A percentile compares a stretch with the other conserved stretches of the same genome.
Evolutionary conservation across 2,113 vertebrate genomes (phyloP).

Genomic region (Turnix velox): DNA sequence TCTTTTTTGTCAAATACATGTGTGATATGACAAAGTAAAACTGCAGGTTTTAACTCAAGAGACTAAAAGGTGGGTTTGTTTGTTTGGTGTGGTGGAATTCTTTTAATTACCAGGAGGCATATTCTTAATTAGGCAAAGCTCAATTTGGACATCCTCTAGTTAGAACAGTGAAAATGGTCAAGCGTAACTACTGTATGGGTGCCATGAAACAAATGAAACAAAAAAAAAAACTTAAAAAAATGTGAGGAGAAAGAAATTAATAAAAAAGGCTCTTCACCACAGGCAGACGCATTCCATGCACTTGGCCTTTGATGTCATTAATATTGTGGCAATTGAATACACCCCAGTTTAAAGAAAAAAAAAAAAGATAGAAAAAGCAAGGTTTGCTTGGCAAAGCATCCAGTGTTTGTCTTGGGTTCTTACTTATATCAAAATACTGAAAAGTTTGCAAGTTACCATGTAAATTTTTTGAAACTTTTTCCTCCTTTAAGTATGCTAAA

Average conservation of each 20-base stretch:
- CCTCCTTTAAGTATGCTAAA: conserved; percentile 47
- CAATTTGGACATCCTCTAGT: not conserved
- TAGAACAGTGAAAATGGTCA: conserved; percentile 30
- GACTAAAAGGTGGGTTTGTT: not conserved
- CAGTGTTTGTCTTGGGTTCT: conserved; percentile 30
- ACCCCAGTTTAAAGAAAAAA: not conserved
- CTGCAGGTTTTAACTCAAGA: not conserved
- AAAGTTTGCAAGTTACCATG: conserved; percentile 72
- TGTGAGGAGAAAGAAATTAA: fast-evolving
- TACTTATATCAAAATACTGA: conserved; percentile 54
- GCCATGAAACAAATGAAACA: not conserved
- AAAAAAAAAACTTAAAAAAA: not conserved
- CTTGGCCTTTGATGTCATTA: conserved; percentile 23
- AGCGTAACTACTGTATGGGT: not conserved
- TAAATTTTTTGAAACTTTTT: conserved; percentile 31
- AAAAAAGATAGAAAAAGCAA: not conserved
- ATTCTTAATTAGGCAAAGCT: conserved; percentile 15
- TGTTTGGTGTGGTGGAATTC: not conserved
- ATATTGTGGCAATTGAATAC: conserved; percentile 26
- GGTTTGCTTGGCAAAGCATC: conserved; percentile 59
- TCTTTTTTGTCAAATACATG: not conserved
- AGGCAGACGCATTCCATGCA: not conserved
- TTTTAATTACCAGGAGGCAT: conserved; percentile 49
- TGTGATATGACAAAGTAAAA: not conserved
- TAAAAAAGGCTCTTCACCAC: not conserved